Conservation (phyloP, 37 sponge, comb jelly and placozoan genomes). For the Axinella damicornis region DNA sequence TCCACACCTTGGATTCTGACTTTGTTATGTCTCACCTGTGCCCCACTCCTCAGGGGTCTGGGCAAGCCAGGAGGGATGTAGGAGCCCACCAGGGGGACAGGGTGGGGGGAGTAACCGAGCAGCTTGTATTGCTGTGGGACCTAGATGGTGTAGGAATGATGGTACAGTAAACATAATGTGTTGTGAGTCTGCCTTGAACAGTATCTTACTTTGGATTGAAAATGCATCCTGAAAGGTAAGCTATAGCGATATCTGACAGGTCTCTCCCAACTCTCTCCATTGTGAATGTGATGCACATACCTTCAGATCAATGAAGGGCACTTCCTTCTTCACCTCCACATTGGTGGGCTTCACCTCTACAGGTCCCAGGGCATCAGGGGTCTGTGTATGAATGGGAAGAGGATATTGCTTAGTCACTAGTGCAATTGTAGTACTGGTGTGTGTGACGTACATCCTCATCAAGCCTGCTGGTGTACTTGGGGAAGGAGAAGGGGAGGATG, state of each 20-base stretch:
- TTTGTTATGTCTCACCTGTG: constrained; percentile 26
- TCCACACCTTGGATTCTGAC: no score
- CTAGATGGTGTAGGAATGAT: constrained; percentile 15
- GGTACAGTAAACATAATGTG: no score
- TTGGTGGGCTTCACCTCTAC: constrained; percentile 11
- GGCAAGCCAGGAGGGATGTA: constrained; percentile 59
- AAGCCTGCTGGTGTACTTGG: constrained; percentile 20
- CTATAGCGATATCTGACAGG: no score
- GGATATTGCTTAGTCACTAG: no score
- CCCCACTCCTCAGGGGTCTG: constrained; percentile 62
- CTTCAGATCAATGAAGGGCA: constrained; percentile 46
- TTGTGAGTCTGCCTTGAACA: no score
- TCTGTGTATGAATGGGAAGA: not conserved
- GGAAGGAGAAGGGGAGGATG: constrained; percentile 41
- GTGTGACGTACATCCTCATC: not conserved
- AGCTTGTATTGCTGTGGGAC: constrained; percentile 71
- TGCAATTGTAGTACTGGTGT: no score
- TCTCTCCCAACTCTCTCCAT: not conserved
- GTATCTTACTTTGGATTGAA: no score
- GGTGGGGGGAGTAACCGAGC: constrained; percentile 56
- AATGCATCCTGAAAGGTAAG: no score
- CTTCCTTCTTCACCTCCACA: constrained; percentile 8
- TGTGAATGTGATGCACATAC: not conserved
- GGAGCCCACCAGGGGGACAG: constrained; percentile 16
- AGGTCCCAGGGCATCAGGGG: not conserved